Percentiles rank a stretch among this genome's conserved stretches.
These are phyloP conservation scores for Fulmarus glacialis DNA, from an alignment of 2,113 vertebrate species.

Conservation along the genomic window DNA sequence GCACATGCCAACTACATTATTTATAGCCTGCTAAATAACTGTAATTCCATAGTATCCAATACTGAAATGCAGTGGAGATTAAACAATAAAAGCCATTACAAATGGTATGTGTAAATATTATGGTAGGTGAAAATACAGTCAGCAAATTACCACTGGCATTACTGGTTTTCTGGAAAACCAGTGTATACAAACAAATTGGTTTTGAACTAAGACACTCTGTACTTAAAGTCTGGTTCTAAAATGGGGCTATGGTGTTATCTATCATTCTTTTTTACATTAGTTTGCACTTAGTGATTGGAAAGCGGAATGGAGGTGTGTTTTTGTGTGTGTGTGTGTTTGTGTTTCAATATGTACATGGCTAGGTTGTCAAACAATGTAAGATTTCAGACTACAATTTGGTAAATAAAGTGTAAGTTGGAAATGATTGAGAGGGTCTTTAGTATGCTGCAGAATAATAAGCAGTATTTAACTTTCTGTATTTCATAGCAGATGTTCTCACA, in stretches of 20 bases:
- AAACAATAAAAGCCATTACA: constrained; percentile 74
- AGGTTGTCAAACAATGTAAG: constrained; percentile 29
- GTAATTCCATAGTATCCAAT: constrained; percentile 72
- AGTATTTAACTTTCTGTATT: constrained; percentile 58
- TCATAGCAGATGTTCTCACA: constrained; percentile 68
- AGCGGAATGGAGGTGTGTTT: background rate
- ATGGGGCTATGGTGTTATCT: background rate
- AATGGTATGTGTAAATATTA: constrained; percentile 72
- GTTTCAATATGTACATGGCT: background rate
- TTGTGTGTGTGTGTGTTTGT: background rate
- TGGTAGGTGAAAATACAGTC: constrained; percentile 65
- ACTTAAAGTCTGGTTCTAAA: constrained; percentile 18
- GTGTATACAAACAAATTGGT: background rate
- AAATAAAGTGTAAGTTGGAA: constrained; percentile 48
- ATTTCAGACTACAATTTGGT: constrained; percentile 38
- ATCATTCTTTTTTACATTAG: background rate
- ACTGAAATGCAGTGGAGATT: constrained; percentile 69
- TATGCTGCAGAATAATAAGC: background rate
- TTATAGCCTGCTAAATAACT: constrained; percentile 77
- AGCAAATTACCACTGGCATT: constrained; percentile 53
- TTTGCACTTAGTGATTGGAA: constrained; percentile 6
- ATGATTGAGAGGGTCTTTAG: constrained; percentile 38
- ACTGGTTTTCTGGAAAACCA: constrained; percentile 52
- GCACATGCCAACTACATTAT: constrained; percentile 70
- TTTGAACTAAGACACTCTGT: background rate